phyloP scores from a whole-genome alignment of 2,113 vertebrate genomes.

The Laterallus jamaicensis region DNA sequence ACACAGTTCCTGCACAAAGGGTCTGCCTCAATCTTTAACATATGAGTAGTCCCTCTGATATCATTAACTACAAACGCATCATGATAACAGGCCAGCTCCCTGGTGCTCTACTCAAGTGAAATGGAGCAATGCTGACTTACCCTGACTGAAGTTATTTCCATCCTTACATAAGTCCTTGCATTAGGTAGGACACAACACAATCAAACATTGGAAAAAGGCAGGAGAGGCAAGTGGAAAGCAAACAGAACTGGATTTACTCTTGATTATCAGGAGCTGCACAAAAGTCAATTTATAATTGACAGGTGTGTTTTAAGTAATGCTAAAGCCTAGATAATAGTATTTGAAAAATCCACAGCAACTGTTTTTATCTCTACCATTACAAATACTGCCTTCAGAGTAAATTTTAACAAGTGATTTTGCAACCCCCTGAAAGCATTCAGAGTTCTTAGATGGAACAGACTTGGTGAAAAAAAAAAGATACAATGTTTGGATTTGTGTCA shows the following conservation, averaged over 20 bases:
- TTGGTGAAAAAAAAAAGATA: not conserved
- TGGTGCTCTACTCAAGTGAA: not conserved
- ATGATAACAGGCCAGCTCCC: not conserved
- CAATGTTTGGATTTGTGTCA: not conserved
- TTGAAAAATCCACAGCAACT: not conserved
- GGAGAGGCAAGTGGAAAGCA: not conserved
- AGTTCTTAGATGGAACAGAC: not conserved
- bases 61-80: not conserved
- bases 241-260: not conserved
- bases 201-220: not conserved
- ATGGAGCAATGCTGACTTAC: not conserved
- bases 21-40: not conserved
- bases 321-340: not conserved
- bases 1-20: not conserved
- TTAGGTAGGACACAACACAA: not conserved
- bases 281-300: not conserved
- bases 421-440: not conserved
- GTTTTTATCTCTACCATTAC: not conserved
- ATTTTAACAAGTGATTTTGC: not conserved
- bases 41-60: not conserved
- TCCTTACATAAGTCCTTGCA: not conserved
- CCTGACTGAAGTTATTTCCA: not conserved
- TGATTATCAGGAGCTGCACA: not conserved
- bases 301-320: not conserved
- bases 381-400: not conserved